Percentiles rank a stretch among this genome's conserved stretches.
Conservation (phyloP, 2,888 invertebrate genomes). For the Criorhina ranunculi region DNA sequence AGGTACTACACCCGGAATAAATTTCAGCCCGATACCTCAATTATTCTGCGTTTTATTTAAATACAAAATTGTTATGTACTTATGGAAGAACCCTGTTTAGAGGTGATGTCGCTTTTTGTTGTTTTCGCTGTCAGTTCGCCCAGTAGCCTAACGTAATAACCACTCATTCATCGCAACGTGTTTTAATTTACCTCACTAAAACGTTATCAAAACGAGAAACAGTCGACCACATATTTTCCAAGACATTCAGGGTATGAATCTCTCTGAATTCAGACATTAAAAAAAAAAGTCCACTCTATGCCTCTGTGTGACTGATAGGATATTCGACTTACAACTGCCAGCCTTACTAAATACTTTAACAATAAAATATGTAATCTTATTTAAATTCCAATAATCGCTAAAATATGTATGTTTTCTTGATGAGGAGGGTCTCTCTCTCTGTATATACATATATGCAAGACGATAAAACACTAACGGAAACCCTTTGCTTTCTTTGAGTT, state of each 20-base stretch:
- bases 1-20: too few relatives aligned
- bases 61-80: too few relatives aligned
- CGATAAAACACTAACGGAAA: conserved; percentile 7
- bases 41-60: too few relatives aligned
- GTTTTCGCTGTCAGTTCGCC: too few relatives aligned
- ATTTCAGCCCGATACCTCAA: too few relatives aligned
- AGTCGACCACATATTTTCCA: too few relatives aligned
- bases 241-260: background rate
- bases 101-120: too few relatives aligned
- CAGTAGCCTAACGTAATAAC: too few relatives aligned
- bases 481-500: conserved; percentile 12
- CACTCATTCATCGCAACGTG: too few relatives aligned
- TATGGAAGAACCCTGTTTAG: too few relatives aligned
- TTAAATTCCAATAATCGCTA: conserved; percentile 18
- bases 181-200: too few relatives aligned
- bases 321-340: conserved; percentile 16
- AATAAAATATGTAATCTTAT: conserved; percentile 1
- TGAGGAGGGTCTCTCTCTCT: background rate
- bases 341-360: conserved; percentile 7
- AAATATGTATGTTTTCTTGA: background rate
- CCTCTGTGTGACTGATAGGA: conserved; percentile 25
- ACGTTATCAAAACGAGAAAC: too few relatives aligned
- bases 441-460: conserved; percentile 3
- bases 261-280: background rate
- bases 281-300: conserved; percentile 1